Evolutionary conservation across 2,888 invertebrate genomes (phyloP), one percentile per base, ranked within the genome.

Genomic region (Falcaria lacertinaria): DNA sequence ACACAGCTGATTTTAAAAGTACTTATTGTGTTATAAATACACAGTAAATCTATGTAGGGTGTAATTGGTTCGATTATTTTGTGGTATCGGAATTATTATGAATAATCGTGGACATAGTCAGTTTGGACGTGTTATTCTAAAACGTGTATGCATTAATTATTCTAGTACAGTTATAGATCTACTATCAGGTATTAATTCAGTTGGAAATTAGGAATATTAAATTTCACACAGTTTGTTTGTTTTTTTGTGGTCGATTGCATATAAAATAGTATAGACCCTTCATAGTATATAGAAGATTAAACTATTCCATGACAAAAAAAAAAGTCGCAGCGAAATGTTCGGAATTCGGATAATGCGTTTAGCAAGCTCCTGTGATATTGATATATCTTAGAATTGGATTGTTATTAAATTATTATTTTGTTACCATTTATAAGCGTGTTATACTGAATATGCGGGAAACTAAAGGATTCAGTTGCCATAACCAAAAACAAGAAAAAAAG

Each of bases 51-150:
- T 17, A 34, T 42, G 43, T 34, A 35, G 34, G 39, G 52, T 51
- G 16, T 63, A 58, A 64, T 63, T 59, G 62, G 50, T 45, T 44
- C 52, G 42, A 48, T 52, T 52, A 45, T 52, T 28, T 48, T 54
- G 51, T 49, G 52, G 46, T 60, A 53, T 52, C 49, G n/a, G n/a
- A n/a, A n/a, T n/a, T n/a, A n/a, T n/a, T n/a, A n/a, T 56, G 40
- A 48, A 49, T 66, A 62, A 68, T 69, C 54, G 57, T 65, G 56
- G 57, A 63, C 64, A 50, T 47, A 47, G 57, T 61, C 42, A 47
- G 49, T 59, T 55, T 53, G 61, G 56, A 61, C 48, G 52, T 52
- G 59, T 54, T 52, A 39, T 50, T 47, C 52, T 60, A 43, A 55
- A 57, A 65, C 63, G 55, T 58, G 62, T 57, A 55, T 47, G 38